Percentiles rank a stretch among this genome's conserved stretches.
Evolutionary conservation across 2,113 vertebrate species (phyloP).

Genomic region (Corythornis madagascariensis): DNA sequence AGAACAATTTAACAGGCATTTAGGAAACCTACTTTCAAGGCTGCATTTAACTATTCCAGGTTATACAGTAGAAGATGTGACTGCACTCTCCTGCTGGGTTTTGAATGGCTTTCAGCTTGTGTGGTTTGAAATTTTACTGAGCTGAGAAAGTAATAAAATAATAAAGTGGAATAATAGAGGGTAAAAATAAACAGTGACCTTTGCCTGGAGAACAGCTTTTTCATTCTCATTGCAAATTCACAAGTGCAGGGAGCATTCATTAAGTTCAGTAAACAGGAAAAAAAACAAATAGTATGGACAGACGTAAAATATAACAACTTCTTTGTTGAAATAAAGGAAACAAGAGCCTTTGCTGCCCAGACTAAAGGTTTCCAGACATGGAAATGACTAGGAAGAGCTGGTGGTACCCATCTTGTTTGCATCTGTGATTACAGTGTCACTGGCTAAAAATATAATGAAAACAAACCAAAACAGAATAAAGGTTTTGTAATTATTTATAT

Average conservation of each 20-base stretch:
- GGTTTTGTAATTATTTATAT: too few species aligned
- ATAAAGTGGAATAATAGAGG: neutral
- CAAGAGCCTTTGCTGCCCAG: neutral
- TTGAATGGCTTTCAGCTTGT: slow-evolving; percentile 40
- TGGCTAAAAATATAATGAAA: neutral
- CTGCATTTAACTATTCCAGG: slow-evolving; percentile 37
- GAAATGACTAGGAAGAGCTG: neutral
- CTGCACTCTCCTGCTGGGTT: slow-evolving; percentile 2
- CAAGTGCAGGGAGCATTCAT: slow-evolving; percentile 3
- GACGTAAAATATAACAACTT: neutral
- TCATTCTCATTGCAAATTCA: slow-evolving; percentile 1
- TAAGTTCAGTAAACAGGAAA: slow-evolving; percentile 27
- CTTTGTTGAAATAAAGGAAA: neutral
- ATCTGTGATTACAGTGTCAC: neutral
- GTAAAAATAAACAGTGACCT: slow-evolving; percentile 11
- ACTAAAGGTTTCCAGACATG: neutral
- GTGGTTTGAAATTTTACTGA: slow-evolving; percentile 32
- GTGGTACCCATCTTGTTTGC: neutral
- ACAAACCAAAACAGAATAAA: neutral
- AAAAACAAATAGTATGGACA: neutral
- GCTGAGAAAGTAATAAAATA: slow-evolving; percentile 59
- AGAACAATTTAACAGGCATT: slow-evolving; percentile 69
- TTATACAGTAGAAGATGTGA: neutral
- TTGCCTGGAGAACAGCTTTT: slow-evolving; percentile 7
- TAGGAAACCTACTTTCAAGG: slow-evolving; percentile 62